Evolutionary conservation across 2,888 invertebrate species (phyloP).

Genomic region (Cephus pygmeus): DNA sequence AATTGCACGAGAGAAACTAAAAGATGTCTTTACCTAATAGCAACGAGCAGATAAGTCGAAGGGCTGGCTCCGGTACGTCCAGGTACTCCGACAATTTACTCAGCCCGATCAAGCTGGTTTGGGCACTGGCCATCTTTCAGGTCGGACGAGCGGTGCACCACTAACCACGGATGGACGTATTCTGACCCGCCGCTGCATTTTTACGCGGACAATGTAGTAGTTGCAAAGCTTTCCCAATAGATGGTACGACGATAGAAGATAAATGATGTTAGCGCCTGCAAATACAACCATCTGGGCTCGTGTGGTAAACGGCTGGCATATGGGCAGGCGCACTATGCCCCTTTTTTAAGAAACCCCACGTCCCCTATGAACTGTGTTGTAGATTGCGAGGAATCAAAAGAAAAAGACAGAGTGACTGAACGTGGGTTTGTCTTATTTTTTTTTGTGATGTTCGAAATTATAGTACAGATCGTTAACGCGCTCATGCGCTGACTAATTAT

Average conservation of each 20-base stretch:
- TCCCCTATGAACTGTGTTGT: neutral
- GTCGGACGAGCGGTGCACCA: neutral
- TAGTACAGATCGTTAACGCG: neutral
- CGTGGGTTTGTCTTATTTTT: neutral
- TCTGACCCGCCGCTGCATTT: neutral
- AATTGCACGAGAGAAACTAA: neutral
- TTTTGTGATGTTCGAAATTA: neutral
- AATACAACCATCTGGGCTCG: neutral
- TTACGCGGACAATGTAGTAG: neutral
- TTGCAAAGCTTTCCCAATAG: neutral
- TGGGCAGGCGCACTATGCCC: neutral
- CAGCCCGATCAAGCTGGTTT: constrained; percentile 15
- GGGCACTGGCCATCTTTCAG: neutral
- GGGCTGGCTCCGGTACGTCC: constrained; percentile 74
- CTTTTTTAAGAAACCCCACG: neutral
- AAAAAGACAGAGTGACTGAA: neutral
- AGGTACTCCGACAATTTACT: constrained; percentile 65
- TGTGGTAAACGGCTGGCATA: neutral
- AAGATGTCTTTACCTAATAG: constrained; percentile 68
- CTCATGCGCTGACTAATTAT: neutral
- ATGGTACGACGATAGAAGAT: neutral
- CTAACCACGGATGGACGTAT: neutral
- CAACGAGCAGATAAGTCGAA: constrained; percentile 75
- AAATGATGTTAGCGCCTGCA: neutral
- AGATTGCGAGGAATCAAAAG: neutral